Conservation (phyloP, 2,797 vertebrate genomes). For the Threskiornis aethiopicus region DNA sequence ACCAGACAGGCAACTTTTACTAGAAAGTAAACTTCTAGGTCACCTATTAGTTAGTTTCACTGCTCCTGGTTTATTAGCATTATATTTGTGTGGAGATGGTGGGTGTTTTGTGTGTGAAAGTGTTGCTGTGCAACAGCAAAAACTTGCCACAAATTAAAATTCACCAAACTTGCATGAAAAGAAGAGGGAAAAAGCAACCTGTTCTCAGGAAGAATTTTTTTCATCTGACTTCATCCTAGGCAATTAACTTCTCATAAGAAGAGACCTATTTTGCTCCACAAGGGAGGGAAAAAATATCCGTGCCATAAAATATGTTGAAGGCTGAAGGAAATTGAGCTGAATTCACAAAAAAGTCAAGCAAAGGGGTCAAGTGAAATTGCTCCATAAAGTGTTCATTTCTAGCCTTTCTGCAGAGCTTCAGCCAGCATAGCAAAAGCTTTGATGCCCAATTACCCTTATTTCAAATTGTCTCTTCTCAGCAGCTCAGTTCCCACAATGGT, state of each 20-base stretch:
- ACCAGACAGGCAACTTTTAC: background rate
- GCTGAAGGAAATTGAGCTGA: constrained; percentile 24
- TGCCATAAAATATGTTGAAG: background rate
- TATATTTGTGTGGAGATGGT: background rate
- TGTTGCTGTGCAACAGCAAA: background rate
- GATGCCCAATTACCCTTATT: background rate
- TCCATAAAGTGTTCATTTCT: constrained; percentile 1
- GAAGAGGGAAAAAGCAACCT: background rate
- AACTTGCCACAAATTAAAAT: background rate
- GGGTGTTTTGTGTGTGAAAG: background rate
- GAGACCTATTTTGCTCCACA: background rate
- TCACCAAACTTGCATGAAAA: background rate
- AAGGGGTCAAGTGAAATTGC: constrained; percentile 6
- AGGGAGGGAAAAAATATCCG: background rate
- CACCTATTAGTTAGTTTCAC: background rate
- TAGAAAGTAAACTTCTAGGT: background rate
- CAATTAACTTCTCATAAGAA: background rate
- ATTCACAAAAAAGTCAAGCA: constrained; percentile 2
- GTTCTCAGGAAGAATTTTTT: background rate
- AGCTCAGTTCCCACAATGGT: background rate
- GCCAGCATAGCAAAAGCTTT: background rate
- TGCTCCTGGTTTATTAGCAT: background rate
- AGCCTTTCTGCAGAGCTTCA: constrained; percentile 12
- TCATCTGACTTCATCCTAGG: background rate
- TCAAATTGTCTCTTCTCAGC: constrained; percentile 4